A percentile compares a stretch with the other conserved stretches of the same genome.
phyloP scores from a whole-genome alignment of 2,888 invertebrate species.

The Branchipolynoe longqiensis region DNA sequence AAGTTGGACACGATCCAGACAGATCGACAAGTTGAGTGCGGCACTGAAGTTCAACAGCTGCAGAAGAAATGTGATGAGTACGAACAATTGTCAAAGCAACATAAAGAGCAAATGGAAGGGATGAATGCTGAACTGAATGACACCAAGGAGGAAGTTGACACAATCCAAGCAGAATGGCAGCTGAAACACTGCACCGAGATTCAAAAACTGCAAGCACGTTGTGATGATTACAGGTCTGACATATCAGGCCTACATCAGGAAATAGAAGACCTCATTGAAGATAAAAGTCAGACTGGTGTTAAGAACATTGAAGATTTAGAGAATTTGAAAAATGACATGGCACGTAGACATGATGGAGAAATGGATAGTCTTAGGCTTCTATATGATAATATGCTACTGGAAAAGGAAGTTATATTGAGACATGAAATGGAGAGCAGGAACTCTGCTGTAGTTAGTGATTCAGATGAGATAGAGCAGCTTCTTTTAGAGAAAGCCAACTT shows the following conservation, averaged over 20 bases:
- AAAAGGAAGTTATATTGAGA: slow-evolving; percentile 1
- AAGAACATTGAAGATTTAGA: slow-evolving; percentile 59
- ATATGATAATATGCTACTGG: slow-evolving; percentile 1
- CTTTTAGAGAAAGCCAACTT: background rate
- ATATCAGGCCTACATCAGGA: slow-evolving; percentile 30
- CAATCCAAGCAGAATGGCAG: background rate
- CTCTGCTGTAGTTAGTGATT: background rate
- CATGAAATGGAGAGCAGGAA: background rate
- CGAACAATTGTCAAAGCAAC: background rate
- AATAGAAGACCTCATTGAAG: slow-evolving; percentile 44
- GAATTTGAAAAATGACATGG: slow-evolving; percentile 55
- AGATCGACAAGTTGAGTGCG: slow-evolving; percentile 1
- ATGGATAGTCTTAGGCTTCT: background rate
- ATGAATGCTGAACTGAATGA: background rate
- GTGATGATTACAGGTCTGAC: slow-evolving; percentile 28
- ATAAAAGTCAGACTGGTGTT: slow-evolving; percentile 19
- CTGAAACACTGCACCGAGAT: background rate
- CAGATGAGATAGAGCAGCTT: slow-evolving; percentile 16
- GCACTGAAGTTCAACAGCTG: slow-evolving; percentile 26
- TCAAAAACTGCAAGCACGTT: background rate
- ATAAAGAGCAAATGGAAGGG: background rate
- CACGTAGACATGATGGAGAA: slow-evolving; percentile 14
- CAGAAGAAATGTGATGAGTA: slow-evolving; percentile 18
- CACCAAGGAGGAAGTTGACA: slow-evolving; percentile 27
- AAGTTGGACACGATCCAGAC: slow-evolving; percentile 18